Evolutionary conservation across 2,888 invertebrate species (phyloP), one percentile per base, ranked within the genome.

Genomic region (Platerodrilus igneus): DNA sequence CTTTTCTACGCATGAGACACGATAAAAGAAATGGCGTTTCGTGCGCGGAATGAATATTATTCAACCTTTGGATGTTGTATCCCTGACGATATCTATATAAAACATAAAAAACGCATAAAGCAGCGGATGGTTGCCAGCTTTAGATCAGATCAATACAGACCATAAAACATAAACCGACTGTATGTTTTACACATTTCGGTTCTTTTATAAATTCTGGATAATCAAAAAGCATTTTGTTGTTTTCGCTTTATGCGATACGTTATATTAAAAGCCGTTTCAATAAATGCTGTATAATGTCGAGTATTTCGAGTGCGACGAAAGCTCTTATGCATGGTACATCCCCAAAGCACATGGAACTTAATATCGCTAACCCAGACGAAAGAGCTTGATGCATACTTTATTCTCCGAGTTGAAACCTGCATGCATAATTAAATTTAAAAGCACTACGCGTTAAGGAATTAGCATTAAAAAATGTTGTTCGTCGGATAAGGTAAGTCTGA

Each of bases 11-110:
- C 52, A 53, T 53, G 52, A 46, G 48, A 51, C 51, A 41, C 53
- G 51, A 56, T 56, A 56, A 56, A 56, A 52, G 55, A 53, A 56
- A 56, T 50, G 43, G 51, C 39, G 32, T 47, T 51, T 51, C 56
- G 56, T 56, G 56, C 48, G 44, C 42, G 29, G 56, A 53, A 53
- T 55, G 50, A 55, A 53, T 51, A 54, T 55, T 45, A 41, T 50
- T 34, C 47, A 51, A 45, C 50, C 45, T 50, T 50, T 45, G 52
- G 52, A 53, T 53, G 51, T 52, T 53, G 48, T 41, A 45, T 43
- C 41, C 41, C 41, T 41, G 46, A 50, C 54, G 52, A 54, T 56
- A 52, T 55, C 53, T 52, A 55, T 53, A 55, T 55, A 52, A 55
- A 55, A 55, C 45, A 55, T 53, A 55, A 53, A 52, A 55, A 55